These are phyloP conservation scores for Lampris megalopsis DNA, from an alignment of 2,113 vertebrate species.

Conservation along the genomic window DNA sequence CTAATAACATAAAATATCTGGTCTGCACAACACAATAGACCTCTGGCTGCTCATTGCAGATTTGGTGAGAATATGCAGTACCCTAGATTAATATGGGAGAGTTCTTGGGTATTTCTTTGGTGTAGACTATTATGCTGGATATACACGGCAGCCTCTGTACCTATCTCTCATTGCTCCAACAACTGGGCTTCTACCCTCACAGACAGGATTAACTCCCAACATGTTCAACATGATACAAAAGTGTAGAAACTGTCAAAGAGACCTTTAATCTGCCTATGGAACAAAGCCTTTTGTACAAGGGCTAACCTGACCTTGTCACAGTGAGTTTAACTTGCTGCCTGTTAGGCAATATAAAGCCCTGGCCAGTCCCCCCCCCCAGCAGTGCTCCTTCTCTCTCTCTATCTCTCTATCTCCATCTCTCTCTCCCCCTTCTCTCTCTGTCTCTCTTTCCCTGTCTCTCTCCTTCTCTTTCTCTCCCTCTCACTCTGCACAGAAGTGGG, in stretches of 20 bases:
- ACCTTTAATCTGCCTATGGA: conserved; percentile 95
- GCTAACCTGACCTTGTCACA: conserved; percentile 96
- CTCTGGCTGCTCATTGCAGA: no score
- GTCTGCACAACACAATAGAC: no score
- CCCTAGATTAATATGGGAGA: no score
- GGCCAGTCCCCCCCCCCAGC: conserved; percentile 61
- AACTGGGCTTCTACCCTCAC: conserved; percentile 68
- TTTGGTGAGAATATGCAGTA: no score
- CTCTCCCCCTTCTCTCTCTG: conserved; percentile 73
- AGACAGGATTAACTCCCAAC: conserved; percentile 91
- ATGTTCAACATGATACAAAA: conserved; percentile 95
- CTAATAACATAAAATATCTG: no score
- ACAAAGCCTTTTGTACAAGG: conserved; percentile 90
- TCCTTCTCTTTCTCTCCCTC: conserved; percentile 48
- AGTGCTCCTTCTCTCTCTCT: conserved; percentile 11
- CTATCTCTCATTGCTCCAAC: conserved; percentile 36
- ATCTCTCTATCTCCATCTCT: conserved; percentile 47
- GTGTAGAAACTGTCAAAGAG: conserved; percentile 93
- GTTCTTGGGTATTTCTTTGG: background rate
- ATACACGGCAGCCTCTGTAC: conserved; percentile 19
- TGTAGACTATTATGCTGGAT: background rate
- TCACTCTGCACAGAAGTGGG: conserved; percentile 59
- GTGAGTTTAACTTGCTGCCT: conserved; percentile 93
- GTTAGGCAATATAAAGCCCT: conserved; percentile 84
- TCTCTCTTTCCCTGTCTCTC: conserved; percentile 52